Evolutionary conservation across 2,797 vertebrate genomes (phyloP).

Genomic region (Acomys russatus): DNA sequence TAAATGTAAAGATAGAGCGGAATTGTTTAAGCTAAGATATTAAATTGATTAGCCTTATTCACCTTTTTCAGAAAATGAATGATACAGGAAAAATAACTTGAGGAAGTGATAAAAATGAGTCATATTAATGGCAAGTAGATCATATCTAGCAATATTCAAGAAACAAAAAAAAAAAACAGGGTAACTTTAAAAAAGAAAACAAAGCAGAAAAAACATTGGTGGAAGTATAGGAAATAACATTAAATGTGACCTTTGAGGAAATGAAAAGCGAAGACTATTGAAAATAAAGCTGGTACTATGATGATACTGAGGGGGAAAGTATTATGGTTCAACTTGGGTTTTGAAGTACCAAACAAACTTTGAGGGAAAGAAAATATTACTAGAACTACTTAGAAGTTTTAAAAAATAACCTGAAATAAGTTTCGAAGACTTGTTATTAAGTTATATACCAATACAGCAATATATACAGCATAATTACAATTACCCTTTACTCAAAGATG

Average conservation of each 20-base stretch:
- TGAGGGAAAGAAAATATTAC: fast-evolving
- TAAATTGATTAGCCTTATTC: neutral
- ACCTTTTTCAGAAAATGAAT: neutral
- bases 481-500: neutral
- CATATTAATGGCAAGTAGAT: neutral
- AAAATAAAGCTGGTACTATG: neutral
- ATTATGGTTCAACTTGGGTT: neutral
- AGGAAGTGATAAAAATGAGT: neutral
- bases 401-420: neutral
- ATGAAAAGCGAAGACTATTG: neutral
- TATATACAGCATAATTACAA: neutral
- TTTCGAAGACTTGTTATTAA: neutral
- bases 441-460: neutral
- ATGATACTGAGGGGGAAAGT: neutral
- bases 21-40: neutral
- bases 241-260: neutral
- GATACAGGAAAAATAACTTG: neutral
- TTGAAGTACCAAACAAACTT: neutral
- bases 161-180: neutral
- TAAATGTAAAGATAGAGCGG: neutral
- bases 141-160: neutral
- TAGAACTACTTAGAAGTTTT: neutral
- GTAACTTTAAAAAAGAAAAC: neutral
- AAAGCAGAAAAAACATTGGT: neutral
- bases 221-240: neutral